Evolutionary conservation across 2,888 invertebrate species (phyloP), one percentile per base, ranked within the genome.

Genomic region (Catotricha subobsoleta): DNA sequence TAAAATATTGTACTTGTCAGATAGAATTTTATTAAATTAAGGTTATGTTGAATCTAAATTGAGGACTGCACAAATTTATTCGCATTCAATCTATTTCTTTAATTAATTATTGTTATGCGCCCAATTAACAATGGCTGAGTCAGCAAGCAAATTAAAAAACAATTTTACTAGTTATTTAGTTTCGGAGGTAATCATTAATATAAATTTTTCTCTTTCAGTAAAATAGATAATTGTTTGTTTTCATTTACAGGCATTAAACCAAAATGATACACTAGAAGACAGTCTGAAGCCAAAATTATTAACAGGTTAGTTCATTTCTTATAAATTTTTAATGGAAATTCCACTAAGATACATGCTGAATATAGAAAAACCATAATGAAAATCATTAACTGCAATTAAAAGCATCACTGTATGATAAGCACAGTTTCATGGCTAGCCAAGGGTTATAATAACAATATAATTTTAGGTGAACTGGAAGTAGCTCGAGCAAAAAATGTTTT

Each of bases 401-500:
- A n/a, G n/a, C n/a, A n/a, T n/a, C n/a, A n/a, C n/a, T n/a, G n/a
- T n/a, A n/a, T n/a, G n/a, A n/a, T n/a, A n/a, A n/a, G n/a, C n/a
- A n/a, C n/a, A n/a, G n/a, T n/a, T n/a, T n/a, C n/a, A n/a, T n/a
- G n/a, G n/a, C n/a, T 30, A 13, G 18, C 16, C 25, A 25, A 25
- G 7, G 7, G 25, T 10, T 25, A 25, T 10, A 25, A 25, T 8
- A 25, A 25, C 7, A 25, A 25, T 25, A 25, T 39, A 41, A 57
- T 1, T 46, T 56, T 44, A 74, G 87, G 86, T 39, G 92, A 94
- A 65, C 69, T 78, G 49, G 68, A 83, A 45, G 80, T 87, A 43
- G 79, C 81, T 20, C 76, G 77, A 51, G 87, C 84, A 23, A 74
- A 77, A 54, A 79, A 74, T 57, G 88, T 88, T 44, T 69, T 87